Evolutionary conservation across 2,113 vertebrate species (phyloP), one percentile per base, ranked within the genome.

Genomic region (Antechinus flavipes): DNA sequence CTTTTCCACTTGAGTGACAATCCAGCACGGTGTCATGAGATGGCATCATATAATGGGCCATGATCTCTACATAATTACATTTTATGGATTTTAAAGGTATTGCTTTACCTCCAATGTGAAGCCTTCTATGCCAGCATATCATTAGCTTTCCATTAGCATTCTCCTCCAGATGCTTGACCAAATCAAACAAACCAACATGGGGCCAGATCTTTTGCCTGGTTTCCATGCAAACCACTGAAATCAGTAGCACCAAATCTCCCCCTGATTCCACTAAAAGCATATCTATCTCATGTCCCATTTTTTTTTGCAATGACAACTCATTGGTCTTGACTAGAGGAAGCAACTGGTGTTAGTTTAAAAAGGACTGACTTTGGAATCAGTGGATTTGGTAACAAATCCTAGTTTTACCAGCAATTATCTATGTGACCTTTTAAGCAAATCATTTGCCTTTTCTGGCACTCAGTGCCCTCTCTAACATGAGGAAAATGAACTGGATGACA

Each of bases 61-160:
- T 97, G 91, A 94, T 68, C 56, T 54, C 53, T 90, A 91, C 12
- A 46, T 93, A 97, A 96, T 96, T 95, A 94, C 42, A 35, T 89
- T 91, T 95, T 91, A 96, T 91, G 91, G 52, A 90, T 76, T 96
- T 95, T 96, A 91, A 97, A 97, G 95, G 90, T 54, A 76, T 91
- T 47, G 42, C 54, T 50, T 95, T 94, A 91, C 90, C 94, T 23
- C 27, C 54, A 54, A 42, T 14, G 22, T 47, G 27, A 26, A 76
- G 23, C 3, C 25, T 11, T 55, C 46, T 52, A 26, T 54, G 92
- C 61, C 26, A 22, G 26, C n/a, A 91, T 5, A 8, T 91, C 52
- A 54, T 94, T 91, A 94, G 42, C 12, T 42, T 47, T 3, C n/a
- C 68, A 89, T 93, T 92, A 94, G 35, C 35, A 50, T 56, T 42